Percentiles rank a stretch among this genome's conserved stretches.
Evolutionary conservation across 2,888 invertebrate species (phyloP).

Genomic region (Cosmia pyralina): DNA sequence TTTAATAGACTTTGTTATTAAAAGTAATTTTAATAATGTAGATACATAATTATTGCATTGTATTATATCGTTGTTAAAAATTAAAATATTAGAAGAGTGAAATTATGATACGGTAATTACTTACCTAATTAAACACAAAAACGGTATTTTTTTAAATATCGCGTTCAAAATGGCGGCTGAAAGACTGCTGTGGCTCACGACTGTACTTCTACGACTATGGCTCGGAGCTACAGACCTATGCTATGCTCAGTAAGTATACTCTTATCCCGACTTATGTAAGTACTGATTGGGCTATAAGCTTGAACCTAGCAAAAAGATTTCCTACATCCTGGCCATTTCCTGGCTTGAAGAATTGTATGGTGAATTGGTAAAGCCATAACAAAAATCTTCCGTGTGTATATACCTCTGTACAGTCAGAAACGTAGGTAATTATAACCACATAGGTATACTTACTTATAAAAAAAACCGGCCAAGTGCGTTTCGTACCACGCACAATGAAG

Average conservation of each 20-base stretch:
- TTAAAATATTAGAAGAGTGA: conserved; percentile 6
- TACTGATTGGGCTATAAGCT: background rate
- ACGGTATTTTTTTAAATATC: conserved; percentile 34
- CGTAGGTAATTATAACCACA: too few species aligned
- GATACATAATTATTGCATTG: background rate
- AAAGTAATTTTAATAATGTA: conserved; percentile 36
- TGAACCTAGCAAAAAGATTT: background rate
- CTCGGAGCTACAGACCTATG: conserved; percentile 86
- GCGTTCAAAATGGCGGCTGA: conserved; percentile 79
- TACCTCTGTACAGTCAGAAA: too few species aligned
- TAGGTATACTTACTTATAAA: too few species aligned
- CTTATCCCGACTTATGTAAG: background rate
- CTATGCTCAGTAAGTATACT: conserved; percentile 86
- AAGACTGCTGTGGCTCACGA: conserved; percentile 81
- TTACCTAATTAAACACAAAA: background rate
- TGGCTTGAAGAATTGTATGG: background rate
- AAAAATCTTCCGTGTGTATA: background rate
- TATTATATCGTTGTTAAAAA: background rate
- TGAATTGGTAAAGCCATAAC: background rate
- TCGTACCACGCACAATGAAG: too few species aligned
- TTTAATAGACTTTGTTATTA: background rate
- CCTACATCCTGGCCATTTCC: background rate
- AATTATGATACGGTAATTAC: conserved; percentile 23
- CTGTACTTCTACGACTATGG: conserved; percentile 83
- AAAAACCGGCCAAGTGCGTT: too few species aligned